Conservation (phyloP, 2,113 vertebrate species). For the Nyctereutes procyonoides region DNA sequence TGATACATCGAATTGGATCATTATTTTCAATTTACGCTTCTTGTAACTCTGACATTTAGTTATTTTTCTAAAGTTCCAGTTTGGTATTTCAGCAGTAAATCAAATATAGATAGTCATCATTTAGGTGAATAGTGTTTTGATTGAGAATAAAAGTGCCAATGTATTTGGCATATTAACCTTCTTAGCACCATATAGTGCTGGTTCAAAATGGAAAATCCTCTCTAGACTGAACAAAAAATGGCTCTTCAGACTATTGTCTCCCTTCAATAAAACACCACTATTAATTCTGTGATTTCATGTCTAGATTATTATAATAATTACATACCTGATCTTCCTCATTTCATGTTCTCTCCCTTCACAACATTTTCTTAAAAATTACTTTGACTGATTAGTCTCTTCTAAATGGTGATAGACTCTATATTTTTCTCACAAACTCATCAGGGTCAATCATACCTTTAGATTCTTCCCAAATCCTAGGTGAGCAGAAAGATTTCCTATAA, state of each 20-base stretch:
- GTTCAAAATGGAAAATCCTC: background rate
- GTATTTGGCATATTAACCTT: constrained; percentile 12
- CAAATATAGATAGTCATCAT: background rate
- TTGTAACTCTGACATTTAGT: background rate
- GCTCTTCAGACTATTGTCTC: background rate
- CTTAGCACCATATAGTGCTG: background rate
- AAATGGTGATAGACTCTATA: background rate
- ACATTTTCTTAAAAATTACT: background rate
- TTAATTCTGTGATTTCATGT: background rate
- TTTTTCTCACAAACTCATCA: background rate
- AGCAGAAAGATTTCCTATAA: background rate
- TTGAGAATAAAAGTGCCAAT: background rate
- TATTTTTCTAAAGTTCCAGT: background rate
- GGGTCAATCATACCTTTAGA: background rate
- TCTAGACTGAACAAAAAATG: background rate
- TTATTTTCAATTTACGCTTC: constrained; percentile 14
- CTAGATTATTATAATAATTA: background rate
- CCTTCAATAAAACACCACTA: background rate
- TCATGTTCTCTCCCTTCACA: background rate
- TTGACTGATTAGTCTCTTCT: background rate
- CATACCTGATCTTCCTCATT: background rate
- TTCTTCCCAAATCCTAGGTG: background rate
- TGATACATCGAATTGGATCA: background rate
- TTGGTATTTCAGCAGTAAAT: background rate
- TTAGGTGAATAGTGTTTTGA: constrained; percentile 23